Conservation (phyloP, 2,113 vertebrate genomes). For the Casuarius casuarius region DNA sequence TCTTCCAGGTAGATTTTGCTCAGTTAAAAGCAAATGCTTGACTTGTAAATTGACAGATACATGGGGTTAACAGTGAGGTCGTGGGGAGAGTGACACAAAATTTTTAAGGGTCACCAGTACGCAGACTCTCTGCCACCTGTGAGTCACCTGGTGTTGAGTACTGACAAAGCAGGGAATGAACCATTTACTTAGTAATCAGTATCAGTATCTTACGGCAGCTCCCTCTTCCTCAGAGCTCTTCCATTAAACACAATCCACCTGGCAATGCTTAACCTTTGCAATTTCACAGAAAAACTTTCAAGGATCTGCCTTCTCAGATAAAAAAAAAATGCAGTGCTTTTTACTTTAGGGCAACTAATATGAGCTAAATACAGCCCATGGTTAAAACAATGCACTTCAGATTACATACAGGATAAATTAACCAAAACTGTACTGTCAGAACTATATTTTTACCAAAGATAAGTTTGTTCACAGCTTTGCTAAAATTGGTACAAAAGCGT, state of each 20-base stretch:
- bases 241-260: neutral
- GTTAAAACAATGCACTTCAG: neutral
- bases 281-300: neutral
- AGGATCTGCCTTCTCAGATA: neutral
- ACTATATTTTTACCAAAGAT: neutral
- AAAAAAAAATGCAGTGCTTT: neutral
- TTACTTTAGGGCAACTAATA: neutral
- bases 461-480: neutral
- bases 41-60: neutral
- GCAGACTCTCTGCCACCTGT: neutral
- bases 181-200: neutral
- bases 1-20: neutral
- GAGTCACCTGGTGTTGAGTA: neutral
- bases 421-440: neutral
- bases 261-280: neutral
- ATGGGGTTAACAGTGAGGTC: neutral
- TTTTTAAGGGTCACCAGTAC: neutral
- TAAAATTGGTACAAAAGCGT: neutral
- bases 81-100: neutral
- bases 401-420: neutral
- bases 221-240: neutral
- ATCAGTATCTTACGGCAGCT: neutral
- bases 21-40: neutral
- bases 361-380: neutral
- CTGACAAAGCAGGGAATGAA: neutral